Conservation (phyloP, 2,888 invertebrate species). For the Alloplasta piceator region DNA sequence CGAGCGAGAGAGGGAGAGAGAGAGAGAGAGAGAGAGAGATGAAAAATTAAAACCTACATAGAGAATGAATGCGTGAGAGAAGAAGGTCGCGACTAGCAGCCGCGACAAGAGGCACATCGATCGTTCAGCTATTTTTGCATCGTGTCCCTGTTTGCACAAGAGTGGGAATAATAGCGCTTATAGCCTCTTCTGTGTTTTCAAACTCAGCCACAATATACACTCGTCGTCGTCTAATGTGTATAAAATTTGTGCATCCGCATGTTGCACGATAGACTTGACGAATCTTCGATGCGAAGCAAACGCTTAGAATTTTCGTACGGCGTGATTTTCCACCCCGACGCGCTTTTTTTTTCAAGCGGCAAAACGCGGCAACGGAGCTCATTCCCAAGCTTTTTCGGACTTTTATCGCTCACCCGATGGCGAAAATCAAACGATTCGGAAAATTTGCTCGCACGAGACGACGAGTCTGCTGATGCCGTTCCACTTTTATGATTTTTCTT, state of each 20-base stretch:
- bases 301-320: constrained; percentile 15
- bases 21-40: background rate
- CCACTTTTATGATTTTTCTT: constrained; percentile 43
- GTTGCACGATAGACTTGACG: constrained; percentile 21
- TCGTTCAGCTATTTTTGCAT: constrained; percentile 67
- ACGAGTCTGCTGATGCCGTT: constrained; percentile 31
- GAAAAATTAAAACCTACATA: constrained; percentile 23
- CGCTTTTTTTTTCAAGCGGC: background rate
- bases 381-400: constrained; percentile 24
- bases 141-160: constrained; percentile 68
- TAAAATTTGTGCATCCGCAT: no score
- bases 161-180: constrained; percentile 63
- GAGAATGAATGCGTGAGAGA: constrained; percentile 49
- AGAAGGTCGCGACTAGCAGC: constrained; percentile 54
- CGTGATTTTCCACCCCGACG: background rate
- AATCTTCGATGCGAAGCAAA: constrained; percentile 1
- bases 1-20: background rate
- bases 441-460: constrained; percentile 22
- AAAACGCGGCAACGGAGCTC: background rate
- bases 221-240: constrained; percentile 24
- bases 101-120: constrained; percentile 58
- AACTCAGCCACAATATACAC: constrained; percentile 10
- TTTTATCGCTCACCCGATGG: constrained; percentile 24
- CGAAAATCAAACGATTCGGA: constrained; percentile 39
- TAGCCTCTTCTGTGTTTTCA: constrained; percentile 18